Conservation (phyloP, 1,140 invertebrate genomes). For the Drosophila setifemur region DNA sequence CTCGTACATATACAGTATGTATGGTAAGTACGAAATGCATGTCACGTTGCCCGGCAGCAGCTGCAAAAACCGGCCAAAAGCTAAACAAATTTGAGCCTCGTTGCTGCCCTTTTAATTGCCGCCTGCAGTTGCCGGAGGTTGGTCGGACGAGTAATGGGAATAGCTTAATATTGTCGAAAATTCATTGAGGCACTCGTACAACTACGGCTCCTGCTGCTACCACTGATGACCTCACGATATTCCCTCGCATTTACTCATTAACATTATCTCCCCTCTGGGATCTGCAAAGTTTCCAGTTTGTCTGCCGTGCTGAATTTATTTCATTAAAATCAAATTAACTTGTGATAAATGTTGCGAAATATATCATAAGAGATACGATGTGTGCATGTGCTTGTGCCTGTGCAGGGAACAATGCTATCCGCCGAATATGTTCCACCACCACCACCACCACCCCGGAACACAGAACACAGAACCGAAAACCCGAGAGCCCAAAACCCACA, state of each 20-base stretch:
- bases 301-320: slow-evolving; percentile 65
- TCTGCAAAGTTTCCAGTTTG: slow-evolving; percentile 65
- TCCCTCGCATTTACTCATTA: slow-evolving; percentile 58
- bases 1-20: too few relatives aligned
- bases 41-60: slow-evolving; percentile 63
- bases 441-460: slow-evolving; percentile 1
- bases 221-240: slow-evolving; percentile 19
- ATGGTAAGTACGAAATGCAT: slow-evolving; percentile 56
- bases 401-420: slow-evolving; percentile 19
- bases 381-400: background rate
- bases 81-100: slow-evolving; percentile 55
- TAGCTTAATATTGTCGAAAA: slow-evolving; percentile 79
- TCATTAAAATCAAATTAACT: slow-evolving; percentile 81
- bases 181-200: slow-evolving; percentile 42
- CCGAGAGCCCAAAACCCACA: background rate
- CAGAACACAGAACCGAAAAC: background rate
- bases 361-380: slow-evolving; percentile 65
- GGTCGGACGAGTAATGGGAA: slow-evolving; percentile 38
- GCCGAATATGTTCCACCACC: background rate
- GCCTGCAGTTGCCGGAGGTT: slow-evolving; percentile 3
- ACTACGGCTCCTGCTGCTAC: background rate
- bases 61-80: slow-evolving; percentile 50
- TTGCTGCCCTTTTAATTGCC: slow-evolving; percentile 67
- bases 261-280: slow-evolving; percentile 78
- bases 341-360: slow-evolving; percentile 79